Evolutionary conservation across 2,113 vertebrate genomes (phyloP).

Genomic region (Bagarius yarrelli): DNA sequence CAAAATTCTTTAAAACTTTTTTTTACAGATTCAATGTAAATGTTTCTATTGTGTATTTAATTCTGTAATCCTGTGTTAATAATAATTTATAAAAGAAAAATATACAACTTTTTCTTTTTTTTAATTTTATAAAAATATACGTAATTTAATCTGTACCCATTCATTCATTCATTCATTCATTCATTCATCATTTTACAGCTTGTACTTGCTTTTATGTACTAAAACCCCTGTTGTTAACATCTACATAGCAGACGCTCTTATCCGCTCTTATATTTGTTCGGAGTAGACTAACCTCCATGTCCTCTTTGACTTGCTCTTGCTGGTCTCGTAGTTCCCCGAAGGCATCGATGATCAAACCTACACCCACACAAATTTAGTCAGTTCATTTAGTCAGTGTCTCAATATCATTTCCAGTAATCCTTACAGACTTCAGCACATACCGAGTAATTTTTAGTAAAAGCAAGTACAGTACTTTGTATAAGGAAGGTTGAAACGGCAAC

Average conservation of each 20-base stretch:
- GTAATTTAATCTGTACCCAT: too few species aligned
- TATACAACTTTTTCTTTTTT: too few species aligned
- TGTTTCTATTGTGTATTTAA: not conserved
- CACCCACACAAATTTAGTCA: not conserved
- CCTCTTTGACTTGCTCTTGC: conserved; percentile 97
- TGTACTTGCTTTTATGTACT: not conserved
- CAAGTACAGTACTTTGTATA: not conserved
- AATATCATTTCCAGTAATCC: not conserved
- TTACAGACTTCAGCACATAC: not conserved
- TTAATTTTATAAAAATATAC: too few species aligned
- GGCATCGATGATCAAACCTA: conserved; percentile 97
- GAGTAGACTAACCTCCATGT: conserved; percentile 87
- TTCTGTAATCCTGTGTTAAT: not conserved
- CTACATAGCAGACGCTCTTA: too few species aligned
- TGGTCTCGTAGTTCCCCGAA: conserved; percentile 98
- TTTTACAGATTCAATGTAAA: not conserved
- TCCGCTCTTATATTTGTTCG: too few species aligned
- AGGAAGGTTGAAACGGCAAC: not conserved
- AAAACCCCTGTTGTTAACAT: not conserved
- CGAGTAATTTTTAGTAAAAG: conserved; percentile 18
- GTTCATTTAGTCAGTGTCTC: too few species aligned
- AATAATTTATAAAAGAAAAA: too few species aligned
- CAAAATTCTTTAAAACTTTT: not conserved
- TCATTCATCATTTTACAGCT: not conserved
- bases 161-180: too few species aligned